Conservation (phyloP, 1,140 invertebrate species). For the Orchestia grillus region DNA sequence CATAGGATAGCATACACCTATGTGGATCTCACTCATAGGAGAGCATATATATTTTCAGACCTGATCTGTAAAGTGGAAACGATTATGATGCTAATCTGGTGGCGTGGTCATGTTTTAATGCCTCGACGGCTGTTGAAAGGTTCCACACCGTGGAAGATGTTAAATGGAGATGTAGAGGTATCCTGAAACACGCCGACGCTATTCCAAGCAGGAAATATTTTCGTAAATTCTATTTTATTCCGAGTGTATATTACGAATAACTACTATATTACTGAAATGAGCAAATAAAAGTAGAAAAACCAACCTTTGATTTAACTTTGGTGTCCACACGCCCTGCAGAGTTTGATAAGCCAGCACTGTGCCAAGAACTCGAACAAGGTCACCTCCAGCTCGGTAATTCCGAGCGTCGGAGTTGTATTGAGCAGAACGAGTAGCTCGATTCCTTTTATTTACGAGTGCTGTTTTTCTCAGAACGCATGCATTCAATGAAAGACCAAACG, state of each 20-base stretch:
- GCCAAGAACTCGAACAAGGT: not conserved
- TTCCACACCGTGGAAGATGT: too few species aligned
- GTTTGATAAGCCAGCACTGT: not conserved
- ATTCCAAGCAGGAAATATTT: not conserved
- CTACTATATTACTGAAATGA: not conserved
- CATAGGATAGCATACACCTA: too few species aligned
- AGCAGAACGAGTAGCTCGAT: not conserved
- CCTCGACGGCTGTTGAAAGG: too few species aligned
- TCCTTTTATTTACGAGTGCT: not conserved
- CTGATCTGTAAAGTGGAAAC: too few species aligned
- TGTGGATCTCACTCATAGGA: too few species aligned
- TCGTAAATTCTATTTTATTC: not conserved
- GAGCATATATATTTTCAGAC: too few species aligned
- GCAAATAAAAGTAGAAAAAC: not conserved
- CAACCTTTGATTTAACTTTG: not conserved
- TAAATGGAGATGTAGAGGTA: too few species aligned
- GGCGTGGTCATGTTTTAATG: too few species aligned
- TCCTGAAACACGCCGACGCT: not conserved
- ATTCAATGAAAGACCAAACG: slow-evolving; percentile 56
- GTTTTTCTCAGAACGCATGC: slow-evolving; percentile 39
- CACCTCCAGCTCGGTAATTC: not conserved
- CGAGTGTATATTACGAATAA: not conserved
- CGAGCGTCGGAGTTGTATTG: not conserved
- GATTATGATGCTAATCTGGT: too few species aligned
- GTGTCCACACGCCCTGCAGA: not conserved